Conservation (phyloP, 2,888 invertebrate genomes). For the Idaea aversata region DNA sequence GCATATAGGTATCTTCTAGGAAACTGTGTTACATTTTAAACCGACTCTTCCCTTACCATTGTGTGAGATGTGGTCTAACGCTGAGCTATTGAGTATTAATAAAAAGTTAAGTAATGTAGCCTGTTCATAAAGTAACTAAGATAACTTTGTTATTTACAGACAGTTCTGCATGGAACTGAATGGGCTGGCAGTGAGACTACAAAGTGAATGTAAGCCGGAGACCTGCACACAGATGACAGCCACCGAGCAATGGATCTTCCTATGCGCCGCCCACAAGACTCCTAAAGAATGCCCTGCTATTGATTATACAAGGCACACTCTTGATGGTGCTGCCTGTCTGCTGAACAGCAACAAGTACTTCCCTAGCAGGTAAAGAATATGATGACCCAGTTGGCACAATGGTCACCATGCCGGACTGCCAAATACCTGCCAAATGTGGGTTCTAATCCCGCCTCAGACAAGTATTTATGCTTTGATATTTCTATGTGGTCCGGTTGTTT, state of each 20-base stretch:
- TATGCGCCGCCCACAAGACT: constrained; percentile 99
- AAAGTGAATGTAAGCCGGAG: constrained; percentile 97
- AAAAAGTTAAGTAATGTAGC: too few relatives aligned
- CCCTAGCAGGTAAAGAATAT: constrained; percentile 91
- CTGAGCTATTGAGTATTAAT: too few relatives aligned
- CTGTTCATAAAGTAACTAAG: too few relatives aligned
- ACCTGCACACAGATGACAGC: constrained; percentile 99
- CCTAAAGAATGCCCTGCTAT: constrained; percentile 99
- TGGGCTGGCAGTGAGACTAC: constrained; percentile 97
- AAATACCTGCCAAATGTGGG: too few relatives aligned
- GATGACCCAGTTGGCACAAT: neutral
- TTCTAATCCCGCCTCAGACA: too few relatives aligned
- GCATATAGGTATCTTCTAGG: too few relatives aligned
- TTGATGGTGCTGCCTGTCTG: constrained; percentile 99
- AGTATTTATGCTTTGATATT: too few relatives aligned
- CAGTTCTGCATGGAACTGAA: constrained; percentile 99
- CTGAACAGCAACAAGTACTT: constrained; percentile 99
- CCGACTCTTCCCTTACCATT: too few relatives aligned
- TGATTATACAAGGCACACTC: constrained; percentile 98
- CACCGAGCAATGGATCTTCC: constrained; percentile 99
- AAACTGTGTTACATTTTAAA: neutral
- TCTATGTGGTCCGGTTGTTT: too few relatives aligned
- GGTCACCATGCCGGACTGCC: neutral
- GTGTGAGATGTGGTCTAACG: too few relatives aligned
- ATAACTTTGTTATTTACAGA: constrained; percentile 69